Conservation (phyloP, 2,113 vertebrate genomes). For the Mustela lutreola region DNA sequence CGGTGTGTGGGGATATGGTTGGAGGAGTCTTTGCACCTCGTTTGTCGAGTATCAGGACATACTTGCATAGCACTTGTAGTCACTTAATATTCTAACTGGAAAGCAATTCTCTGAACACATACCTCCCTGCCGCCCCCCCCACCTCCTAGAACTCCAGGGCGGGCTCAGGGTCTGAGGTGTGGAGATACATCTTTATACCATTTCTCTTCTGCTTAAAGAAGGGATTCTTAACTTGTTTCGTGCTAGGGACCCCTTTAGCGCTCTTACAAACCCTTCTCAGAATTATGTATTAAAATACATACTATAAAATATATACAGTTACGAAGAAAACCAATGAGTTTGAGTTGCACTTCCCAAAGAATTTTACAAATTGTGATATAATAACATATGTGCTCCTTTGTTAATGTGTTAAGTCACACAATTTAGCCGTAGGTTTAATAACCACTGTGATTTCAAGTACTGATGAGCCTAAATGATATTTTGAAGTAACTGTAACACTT, state of each 20-base stretch:
- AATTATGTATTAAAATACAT: not conserved
- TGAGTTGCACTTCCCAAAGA: not conserved
- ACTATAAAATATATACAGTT: not conserved
- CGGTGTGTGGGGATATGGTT: too few species aligned
- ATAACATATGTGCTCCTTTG: not conserved
- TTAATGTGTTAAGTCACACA: not conserved
- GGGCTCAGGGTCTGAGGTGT: not conserved
- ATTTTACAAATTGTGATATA: not conserved
- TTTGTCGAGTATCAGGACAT: not conserved
- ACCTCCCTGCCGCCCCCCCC: not conserved
- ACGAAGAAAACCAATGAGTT: not conserved
- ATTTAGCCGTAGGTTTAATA: not conserved
- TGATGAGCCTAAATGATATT: not conserved
- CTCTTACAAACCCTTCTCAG: not conserved
- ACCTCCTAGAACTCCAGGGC: not conserved
- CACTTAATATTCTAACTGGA: not conserved
- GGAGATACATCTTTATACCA: not conserved
- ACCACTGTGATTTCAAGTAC: not conserved
- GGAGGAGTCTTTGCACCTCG: not conserved
- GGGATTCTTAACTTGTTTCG: not conserved
- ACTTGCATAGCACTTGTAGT: not conserved
- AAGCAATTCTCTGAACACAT: not conserved
- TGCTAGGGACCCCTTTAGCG: not conserved
- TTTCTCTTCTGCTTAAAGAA: not conserved
- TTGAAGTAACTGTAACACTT: constrained; percentile 4